Evolutionary conservation across 2,888 invertebrate species (phyloP).

Genomic region (Eupithecia subumbrata): DNA sequence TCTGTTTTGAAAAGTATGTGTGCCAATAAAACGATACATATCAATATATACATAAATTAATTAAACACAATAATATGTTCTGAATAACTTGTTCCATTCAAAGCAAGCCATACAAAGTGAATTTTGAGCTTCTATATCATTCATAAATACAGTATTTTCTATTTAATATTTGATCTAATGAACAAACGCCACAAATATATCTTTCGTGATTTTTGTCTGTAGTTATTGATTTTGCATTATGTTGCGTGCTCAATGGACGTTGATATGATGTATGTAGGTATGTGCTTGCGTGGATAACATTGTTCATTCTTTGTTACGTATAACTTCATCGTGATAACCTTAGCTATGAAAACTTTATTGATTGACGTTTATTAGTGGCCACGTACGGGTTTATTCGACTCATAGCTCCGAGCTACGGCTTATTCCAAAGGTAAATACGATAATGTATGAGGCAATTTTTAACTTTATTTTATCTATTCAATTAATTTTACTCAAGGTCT

Average conservation of each 20-base stretch:
- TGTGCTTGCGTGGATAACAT: slow-evolving; percentile 40
- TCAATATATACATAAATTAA: slow-evolving; percentile 40
- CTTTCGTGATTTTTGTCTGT: slow-evolving; percentile 29
- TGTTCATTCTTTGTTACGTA: slow-evolving; percentile 31
- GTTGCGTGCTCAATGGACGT: slow-evolving; percentile 43
- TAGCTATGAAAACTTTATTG: slow-evolving; percentile 22
- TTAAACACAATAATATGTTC: not conserved
- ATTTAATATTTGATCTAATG: not conserved
- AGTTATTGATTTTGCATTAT: slow-evolving; percentile 42
- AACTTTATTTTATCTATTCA: not conserved
- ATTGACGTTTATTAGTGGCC: slow-evolving; percentile 39
- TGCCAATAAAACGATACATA: slow-evolving; percentile 65
- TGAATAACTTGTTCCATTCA: slow-evolving; percentile 36
- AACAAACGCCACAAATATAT: slow-evolving; percentile 13
- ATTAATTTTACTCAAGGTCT: not conserved
- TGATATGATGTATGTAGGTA: slow-evolving; percentile 20
- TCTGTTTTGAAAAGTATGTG: slow-evolving; percentile 85
- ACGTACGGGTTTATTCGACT: slow-evolving; percentile 1
- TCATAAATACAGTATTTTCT: not conserved
- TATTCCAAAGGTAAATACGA: not conserved
- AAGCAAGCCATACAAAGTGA: slow-evolving; percentile 21
- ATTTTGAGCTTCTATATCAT: not conserved
- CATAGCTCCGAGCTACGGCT: slow-evolving; percentile 8
- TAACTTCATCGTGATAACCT: slow-evolving; percentile 32
- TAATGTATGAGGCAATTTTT: not conserved